Conservation (phyloP, 1,140 invertebrate genomes). For the Pogonognathellus flavescens region DNA sequence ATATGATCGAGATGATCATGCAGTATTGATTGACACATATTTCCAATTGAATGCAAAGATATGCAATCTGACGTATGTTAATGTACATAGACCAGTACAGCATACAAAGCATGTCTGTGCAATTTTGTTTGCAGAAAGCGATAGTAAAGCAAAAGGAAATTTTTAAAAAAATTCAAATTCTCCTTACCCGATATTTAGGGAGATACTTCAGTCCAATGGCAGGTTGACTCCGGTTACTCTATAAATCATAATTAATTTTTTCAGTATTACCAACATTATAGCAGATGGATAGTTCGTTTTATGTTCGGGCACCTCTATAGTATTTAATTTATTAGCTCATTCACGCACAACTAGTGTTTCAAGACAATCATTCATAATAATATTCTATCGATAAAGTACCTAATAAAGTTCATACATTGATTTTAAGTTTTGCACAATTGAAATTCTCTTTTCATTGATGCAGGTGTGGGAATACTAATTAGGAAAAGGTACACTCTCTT, state of each 20-base stretch:
- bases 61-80: background rate
- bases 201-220: constrained; percentile 83
- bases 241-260: constrained; percentile 62
- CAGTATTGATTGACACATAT: constrained; percentile 14
- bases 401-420: too few species aligned
- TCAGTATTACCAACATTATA: too few species aligned
- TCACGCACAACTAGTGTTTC: too few species aligned
- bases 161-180: too few species aligned
- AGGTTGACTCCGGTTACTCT: constrained; percentile 83
- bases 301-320: too few species aligned
- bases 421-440: background rate
- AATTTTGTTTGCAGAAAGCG: background rate
- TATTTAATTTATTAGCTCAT: too few species aligned
- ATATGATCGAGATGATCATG: background rate
- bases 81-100: too few species aligned
- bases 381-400: too few species aligned
- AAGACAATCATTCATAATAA: too few species aligned
- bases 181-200: constrained; percentile 81
- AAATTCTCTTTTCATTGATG: background rate
- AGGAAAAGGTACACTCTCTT: background rate
- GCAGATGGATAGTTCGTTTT: too few species aligned
- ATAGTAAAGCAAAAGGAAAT: background rate
- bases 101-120: background rate
- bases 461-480: background rate
- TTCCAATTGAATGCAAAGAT: background rate